Evolutionary conservation across 2,888 invertebrate genomes (phyloP).

Genomic region (Pandemis corylana): DNA sequence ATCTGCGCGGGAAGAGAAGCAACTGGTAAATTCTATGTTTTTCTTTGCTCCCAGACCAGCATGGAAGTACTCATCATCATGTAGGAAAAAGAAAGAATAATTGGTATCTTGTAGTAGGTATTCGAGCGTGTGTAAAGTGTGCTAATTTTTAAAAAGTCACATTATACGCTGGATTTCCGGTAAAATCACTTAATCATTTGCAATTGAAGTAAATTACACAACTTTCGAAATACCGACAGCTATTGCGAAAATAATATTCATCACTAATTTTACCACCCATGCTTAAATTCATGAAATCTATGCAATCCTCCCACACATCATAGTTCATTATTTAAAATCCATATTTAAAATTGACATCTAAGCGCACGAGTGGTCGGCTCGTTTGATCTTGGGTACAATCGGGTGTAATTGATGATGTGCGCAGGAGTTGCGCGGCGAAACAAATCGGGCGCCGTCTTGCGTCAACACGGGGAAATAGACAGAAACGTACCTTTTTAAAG

Average conservation of each 20-base stretch:
- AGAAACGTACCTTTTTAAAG: conserved; percentile 10
- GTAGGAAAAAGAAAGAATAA: too few species aligned
- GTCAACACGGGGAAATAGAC: conserved; percentile 40
- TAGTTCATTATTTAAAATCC: conserved; percentile 41
- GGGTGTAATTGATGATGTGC: conserved; percentile 78
- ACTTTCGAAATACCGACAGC: neutral
- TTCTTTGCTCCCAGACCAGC: too few species aligned
- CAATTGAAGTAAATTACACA: neutral
- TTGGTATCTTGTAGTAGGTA: too few species aligned
- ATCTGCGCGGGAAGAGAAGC: too few species aligned
- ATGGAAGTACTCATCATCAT: too few species aligned
- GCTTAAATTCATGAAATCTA: conserved; percentile 19
- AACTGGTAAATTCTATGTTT: too few species aligned
- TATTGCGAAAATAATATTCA: neutral
- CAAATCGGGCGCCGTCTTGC: conserved; percentile 49
- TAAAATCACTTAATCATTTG: neutral
- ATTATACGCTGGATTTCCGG: too few species aligned
- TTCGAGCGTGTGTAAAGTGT: too few species aligned
- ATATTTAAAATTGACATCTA: conserved; percentile 71
- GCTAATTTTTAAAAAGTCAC: too few species aligned
- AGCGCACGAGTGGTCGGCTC: conserved; percentile 65
- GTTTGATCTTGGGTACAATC: conserved; percentile 83
- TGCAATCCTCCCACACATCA: conserved; percentile 52
- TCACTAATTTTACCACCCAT: conserved; percentile 27
- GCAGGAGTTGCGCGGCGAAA: conserved; percentile 59